Conservation (phyloP, 2,888 invertebrate species). For the Oligia fasciuncula region DNA sequence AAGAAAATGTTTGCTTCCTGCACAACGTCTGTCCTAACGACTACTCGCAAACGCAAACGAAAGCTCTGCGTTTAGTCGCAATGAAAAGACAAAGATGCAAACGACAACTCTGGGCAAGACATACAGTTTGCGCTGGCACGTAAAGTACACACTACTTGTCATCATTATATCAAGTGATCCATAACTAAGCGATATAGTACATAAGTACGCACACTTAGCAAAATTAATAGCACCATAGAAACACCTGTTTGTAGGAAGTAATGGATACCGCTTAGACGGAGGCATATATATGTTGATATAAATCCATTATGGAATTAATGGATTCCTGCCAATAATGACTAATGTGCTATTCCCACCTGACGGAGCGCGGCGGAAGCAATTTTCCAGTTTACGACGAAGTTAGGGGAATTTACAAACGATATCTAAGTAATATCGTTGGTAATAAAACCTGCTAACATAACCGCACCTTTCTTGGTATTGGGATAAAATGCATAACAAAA, state of each 20-base stretch:
- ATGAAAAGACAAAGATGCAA: not conserved
- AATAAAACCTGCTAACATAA: not conserved
- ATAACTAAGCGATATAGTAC: conserved; percentile 1
- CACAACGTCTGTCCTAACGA: not conserved
- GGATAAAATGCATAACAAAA: not conserved
- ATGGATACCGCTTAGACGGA: conserved; percentile 19
- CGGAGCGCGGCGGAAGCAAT: not conserved
- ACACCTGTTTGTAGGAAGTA: conserved; percentile 16
- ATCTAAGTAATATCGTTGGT: not conserved
- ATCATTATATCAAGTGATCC: not conserved
- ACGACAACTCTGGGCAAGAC: not conserved
- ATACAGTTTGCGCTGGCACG: not conserved
- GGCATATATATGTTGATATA: conserved; percentile 2
- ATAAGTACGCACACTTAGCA: conserved; percentile 20
- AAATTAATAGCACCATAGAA: conserved; percentile 39
- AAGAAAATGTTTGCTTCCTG: not conserved
- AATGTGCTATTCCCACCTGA: conserved; percentile 12
- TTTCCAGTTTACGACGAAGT: not conserved
- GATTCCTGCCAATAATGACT: conserved; percentile 8
- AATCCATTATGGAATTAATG: conserved; percentile 33
- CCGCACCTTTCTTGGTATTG: not conserved
- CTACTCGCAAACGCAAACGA: not conserved
- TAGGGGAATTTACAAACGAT: not conserved
- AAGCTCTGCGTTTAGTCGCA: not conserved
- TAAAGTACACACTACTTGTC: not conserved